Conservation (phyloP, 2,888 invertebrate species). For the Barypeithes pellucidus region DNA sequence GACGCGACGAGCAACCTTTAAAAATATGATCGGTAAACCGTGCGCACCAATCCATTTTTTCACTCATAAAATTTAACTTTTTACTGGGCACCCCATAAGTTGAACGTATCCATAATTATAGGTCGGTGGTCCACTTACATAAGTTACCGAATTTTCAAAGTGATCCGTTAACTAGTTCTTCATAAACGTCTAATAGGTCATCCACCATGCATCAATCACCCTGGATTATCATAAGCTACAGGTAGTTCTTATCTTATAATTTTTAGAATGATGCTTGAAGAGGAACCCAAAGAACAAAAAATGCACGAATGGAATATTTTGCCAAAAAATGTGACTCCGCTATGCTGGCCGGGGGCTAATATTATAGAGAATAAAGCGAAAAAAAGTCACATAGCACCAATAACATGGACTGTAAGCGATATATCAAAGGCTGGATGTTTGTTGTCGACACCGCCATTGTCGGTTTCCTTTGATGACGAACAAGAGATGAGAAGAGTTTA, state of each 20-base stretch:
- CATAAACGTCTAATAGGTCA: too few species aligned
- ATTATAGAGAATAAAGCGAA: slow-evolving; percentile 27
- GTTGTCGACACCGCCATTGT: slow-evolving; percentile 72
- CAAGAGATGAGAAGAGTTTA: slow-evolving; percentile 84
- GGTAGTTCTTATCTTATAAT: background rate
- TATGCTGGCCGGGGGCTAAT: slow-evolving; percentile 20
- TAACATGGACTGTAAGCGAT: slow-evolving; percentile 69
- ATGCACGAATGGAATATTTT: slow-evolving; percentile 68
- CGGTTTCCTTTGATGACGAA: slow-evolving; percentile 75
- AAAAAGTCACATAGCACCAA: slow-evolving; percentile 54
- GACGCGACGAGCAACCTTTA: too few species aligned
- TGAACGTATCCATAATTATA: too few species aligned
- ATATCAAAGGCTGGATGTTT: slow-evolving; percentile 76
- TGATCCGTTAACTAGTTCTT: too few species aligned
- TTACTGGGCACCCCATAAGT: too few species aligned
- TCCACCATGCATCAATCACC: too few species aligned
- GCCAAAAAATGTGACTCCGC: slow-evolving; percentile 51
- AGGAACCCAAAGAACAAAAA: slow-evolving; percentile 59
- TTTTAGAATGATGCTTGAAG: slow-evolving; percentile 53
- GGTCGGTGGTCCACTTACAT: too few species aligned
- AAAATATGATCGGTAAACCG: too few species aligned
- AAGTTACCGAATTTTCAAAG: too few species aligned
- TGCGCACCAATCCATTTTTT: too few species aligned
- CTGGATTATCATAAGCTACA: too few species aligned
- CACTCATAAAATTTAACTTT: too few species aligned